Evolutionary conservation across 2,113 vertebrate species (phyloP), one percentile per base, ranked within the genome.

Genomic region (Mastomys natalensis): DNA sequence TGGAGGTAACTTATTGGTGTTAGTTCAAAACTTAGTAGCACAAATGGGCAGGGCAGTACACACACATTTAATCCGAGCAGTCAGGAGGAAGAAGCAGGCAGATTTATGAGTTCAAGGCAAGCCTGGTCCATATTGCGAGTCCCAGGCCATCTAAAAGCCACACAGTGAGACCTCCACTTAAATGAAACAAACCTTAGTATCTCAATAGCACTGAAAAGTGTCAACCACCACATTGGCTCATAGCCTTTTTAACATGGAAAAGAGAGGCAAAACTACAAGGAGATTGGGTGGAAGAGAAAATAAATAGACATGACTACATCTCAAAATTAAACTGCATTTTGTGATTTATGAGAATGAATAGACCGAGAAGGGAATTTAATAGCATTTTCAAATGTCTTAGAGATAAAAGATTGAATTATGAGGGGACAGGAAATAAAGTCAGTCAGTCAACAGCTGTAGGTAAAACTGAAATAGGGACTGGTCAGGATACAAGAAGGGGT

Each of bases 331-430:
- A 45, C 40, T 78, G 12, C 24, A 16, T 43, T n/a, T 21, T 37
- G 31, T 70, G 15, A 70, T 93, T 90, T 43, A 48, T 8, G 9
- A 60, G 62, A 31, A 40, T 58, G 10, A 19, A n/a, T 19, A 80
- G 24, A 70, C 21, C 55, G 1, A 53, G 43, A 26, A 89, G 74
- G 87, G 76, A 90, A 13, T 84, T 24, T 31, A 84, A 73, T 0
- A 78, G 88, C 26, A 87, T 93, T 87, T 91, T 89, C 64, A 89
- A 77, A 53, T 37, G 70, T 45, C 70, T 64, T 58, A 37, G 37
- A 45, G 48, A 91, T 37, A 10, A 34, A 55, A 70, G 37, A 8
- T 43, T 68, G 10, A 68, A 68, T 43, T 40, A 55, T 24, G 53
- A 48, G 26, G 5, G 48, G 17, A 29, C 0, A 31, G 66, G 48